A percentile compares a stretch with the other conserved stretches of the same genome.
Conservation (phyloP, 2,113 vertebrate species). For the Turdus rufiventris region DNA sequence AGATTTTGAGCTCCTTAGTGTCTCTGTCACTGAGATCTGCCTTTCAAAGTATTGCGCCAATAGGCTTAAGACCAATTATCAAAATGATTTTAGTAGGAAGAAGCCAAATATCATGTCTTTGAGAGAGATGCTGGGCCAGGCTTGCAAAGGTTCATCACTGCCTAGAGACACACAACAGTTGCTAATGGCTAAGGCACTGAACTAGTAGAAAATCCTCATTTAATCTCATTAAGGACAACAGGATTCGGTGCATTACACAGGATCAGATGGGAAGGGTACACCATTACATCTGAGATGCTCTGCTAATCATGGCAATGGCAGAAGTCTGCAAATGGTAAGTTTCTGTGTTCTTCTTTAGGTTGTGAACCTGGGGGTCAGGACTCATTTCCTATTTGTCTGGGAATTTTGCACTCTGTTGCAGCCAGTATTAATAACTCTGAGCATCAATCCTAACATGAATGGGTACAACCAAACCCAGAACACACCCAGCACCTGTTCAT, state of each 20-base stretch:
- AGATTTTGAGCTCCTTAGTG: background rate
- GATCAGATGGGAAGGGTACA: background rate
- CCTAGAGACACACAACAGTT: background rate
- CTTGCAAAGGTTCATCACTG: background rate
- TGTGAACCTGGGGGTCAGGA: background rate
- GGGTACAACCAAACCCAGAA: background rate
- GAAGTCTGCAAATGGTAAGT: background rate
- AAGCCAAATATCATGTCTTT: background rate
- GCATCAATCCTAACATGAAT: background rate
- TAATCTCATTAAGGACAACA: conserved; percentile 4
- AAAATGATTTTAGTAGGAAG: background rate
- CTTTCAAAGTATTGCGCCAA: background rate
- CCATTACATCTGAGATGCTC: background rate
- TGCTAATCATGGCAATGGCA: background rate
- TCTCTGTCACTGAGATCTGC: background rate
- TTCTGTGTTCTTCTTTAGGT: background rate
- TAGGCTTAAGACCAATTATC: background rate
- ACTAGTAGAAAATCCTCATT: conserved; percentile 1
- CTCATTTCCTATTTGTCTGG: background rate
- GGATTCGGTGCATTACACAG: background rate
- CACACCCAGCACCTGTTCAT: background rate
- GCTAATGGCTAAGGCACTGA: background rate
- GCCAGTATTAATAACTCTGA: background rate
- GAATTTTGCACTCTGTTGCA: background rate
- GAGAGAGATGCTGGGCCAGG: background rate